Conservation (phyloP, 1,140 invertebrate genomes). For the Tetramorium parvispinum region DNA sequence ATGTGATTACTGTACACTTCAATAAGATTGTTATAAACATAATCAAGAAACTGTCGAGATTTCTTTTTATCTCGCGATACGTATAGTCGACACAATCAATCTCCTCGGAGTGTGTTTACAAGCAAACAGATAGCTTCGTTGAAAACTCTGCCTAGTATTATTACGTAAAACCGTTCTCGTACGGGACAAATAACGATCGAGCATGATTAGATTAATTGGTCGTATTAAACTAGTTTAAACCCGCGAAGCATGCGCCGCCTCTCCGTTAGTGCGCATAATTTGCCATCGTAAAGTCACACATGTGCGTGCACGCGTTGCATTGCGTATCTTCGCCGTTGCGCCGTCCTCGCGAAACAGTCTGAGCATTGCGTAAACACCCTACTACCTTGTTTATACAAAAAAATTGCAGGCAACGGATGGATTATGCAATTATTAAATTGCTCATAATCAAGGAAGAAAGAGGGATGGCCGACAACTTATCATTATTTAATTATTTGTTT, state of each 20-base stretch:
- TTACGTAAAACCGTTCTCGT: conserved; percentile 60
- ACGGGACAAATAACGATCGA: conserved; percentile 67
- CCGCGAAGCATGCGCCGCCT: conserved; percentile 8
- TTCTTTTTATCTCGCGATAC: conserved; percentile 22
- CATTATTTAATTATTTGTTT: neutral
- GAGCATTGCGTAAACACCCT: conserved; percentile 37
- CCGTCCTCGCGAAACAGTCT: conserved; percentile 30
- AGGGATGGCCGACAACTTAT: neutral
- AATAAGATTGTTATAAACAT: neutral
- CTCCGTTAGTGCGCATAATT: conserved; percentile 30
- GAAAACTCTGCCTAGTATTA: conserved; percentile 10
- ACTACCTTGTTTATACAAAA: neutral
- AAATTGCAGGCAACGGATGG: neutral
- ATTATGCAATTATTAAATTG: conserved; percentile 8
- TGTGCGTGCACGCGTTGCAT: neutral
- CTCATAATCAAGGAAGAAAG: neutral
- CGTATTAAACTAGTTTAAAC: conserved; percentile 72
- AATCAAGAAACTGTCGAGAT: conserved; percentile 16
- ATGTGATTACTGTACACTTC: conserved; percentile 15
- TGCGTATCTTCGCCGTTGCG: neutral
- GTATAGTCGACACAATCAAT: neutral
- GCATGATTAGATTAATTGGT: conserved; percentile 73
- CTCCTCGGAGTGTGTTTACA: conserved; percentile 27
- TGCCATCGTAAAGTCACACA: conserved; percentile 9
- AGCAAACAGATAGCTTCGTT: conserved; percentile 39